Conservation (phyloP, 23 tunicate species). For the Botrylloides violaceus region DNA sequence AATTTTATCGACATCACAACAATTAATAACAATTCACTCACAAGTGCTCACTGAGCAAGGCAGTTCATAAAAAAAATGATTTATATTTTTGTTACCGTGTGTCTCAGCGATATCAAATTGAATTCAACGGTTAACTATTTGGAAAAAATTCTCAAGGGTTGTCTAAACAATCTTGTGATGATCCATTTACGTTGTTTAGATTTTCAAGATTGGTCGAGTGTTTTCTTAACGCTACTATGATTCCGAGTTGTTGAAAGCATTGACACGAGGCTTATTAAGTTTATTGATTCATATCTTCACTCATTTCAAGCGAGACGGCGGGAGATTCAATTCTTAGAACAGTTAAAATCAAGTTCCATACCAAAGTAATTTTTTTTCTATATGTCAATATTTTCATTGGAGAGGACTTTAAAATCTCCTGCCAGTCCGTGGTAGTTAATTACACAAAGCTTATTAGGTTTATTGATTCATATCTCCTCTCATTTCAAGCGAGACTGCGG, state of each 20-base stretch:
- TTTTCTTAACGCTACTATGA: conserved; percentile 16
- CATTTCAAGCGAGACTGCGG: too few relatives aligned
- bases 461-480: too few relatives aligned
- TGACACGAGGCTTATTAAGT: background rate
- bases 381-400: background rate
- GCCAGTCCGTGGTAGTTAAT: background rate
- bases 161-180: conserved; percentile 6
- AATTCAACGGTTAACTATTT: conserved; percentile 17
- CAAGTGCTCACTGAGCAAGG: too few relatives aligned
- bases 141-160: conserved; percentile 14
- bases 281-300: too few relatives aligned
- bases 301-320: too few relatives aligned
- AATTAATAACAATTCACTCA: too few relatives aligned
- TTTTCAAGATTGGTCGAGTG: conserved; percentile 4
- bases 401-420: background rate
- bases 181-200: conserved; percentile 14
- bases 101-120: background rate
- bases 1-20: background rate
- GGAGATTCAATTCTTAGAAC: too few relatives aligned
- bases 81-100: background rate
- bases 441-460: background rate
- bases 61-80: too few relatives aligned
- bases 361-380: too few relatives aligned
- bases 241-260: background rate
- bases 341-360: too few relatives aligned